phyloP scores from a whole-genome alignment of 1,140 invertebrate genomes.

The Hyposmocoma kahamanoa region DNA sequence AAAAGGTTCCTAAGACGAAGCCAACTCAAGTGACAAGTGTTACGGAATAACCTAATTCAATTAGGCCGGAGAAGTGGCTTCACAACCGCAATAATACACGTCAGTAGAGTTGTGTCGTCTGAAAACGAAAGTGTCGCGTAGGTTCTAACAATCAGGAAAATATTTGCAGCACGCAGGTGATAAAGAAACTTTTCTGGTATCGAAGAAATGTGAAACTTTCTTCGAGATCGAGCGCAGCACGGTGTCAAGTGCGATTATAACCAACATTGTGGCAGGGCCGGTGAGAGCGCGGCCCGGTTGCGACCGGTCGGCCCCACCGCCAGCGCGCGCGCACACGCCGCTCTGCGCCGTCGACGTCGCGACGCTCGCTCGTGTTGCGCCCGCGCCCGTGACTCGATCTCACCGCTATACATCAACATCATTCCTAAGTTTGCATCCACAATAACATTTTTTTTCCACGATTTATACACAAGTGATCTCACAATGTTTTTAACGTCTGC shows the following conservation, averaged over 20 bases:
- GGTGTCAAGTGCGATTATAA: conserved; percentile 68
- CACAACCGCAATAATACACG: conserved; percentile 17
- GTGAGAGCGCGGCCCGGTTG: conserved; percentile 63
- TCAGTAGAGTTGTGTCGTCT: conserved; percentile 21
- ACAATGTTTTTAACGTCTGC: conserved; percentile 30
- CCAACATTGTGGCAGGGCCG: conserved; percentile 46
- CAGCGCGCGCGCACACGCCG: conserved; percentile 54
- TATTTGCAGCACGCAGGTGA: neutral
- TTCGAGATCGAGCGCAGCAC: conserved; percentile 52
- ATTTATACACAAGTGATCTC: conserved; percentile 7
- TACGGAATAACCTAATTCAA: conserved; percentile 56
- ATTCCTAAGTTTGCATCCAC: too few species aligned
- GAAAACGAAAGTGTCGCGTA: conserved; percentile 12
- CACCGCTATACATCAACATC: conserved; percentile 4
- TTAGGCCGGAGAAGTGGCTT: conserved; percentile 48
- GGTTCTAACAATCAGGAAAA: conserved; percentile 3
- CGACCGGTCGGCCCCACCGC: conserved; percentile 65
- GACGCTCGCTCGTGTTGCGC: conserved; percentile 55
- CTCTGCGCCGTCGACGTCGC: conserved; percentile 63
- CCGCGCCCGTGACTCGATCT: conserved; percentile 30
- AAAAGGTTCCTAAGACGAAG: conserved; percentile 23
- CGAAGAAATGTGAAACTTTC: conserved; percentile 65
- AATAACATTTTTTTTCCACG: conserved; percentile 1
- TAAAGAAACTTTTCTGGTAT: conserved; percentile 3
- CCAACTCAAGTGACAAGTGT: conserved; percentile 26